Percentiles rank a stretch among this genome's conserved stretches.
phyloP scores from a whole-genome alignment of 1,140 invertebrate genomes.

The Caenorhabditis tropicalis region DNA sequence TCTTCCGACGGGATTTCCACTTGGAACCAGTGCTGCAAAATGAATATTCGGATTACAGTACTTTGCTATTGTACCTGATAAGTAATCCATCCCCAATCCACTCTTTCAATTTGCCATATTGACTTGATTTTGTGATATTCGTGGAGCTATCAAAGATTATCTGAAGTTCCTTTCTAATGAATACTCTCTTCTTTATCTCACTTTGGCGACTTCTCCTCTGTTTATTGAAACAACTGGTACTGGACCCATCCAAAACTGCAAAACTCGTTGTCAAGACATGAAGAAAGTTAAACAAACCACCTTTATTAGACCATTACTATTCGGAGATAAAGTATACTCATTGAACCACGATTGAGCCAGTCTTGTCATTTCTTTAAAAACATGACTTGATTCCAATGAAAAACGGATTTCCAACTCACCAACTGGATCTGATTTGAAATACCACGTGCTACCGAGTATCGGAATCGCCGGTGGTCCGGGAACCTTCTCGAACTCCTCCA shows the following conservation, averaged over 20 bases:
- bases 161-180: background rate
- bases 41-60: too few species aligned
- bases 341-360: background rate
- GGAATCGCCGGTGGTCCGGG: background rate
- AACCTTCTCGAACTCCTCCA: background rate
- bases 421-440: background rate
- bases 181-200: background rate
- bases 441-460: background rate
- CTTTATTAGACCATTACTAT: background rate
- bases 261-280: background rate
- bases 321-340: background rate
- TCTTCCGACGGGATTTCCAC: constrained; percentile 14
- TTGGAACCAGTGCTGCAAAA: background rate
- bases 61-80: too few species aligned
- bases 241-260: constrained; percentile 3
- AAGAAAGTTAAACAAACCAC: background rate
- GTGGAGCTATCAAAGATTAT: background rate
- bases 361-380: background rate
- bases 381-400: too few species aligned
- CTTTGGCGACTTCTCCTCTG: background rate
- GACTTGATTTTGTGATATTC: background rate
- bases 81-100: constrained; percentile 6
- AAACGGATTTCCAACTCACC: too few species aligned
- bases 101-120: background rate
- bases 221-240: background rate